Base-by-base conservation (phyloP, 2,113 vertebrate species). In the Meriones unguiculatus region DNA sequence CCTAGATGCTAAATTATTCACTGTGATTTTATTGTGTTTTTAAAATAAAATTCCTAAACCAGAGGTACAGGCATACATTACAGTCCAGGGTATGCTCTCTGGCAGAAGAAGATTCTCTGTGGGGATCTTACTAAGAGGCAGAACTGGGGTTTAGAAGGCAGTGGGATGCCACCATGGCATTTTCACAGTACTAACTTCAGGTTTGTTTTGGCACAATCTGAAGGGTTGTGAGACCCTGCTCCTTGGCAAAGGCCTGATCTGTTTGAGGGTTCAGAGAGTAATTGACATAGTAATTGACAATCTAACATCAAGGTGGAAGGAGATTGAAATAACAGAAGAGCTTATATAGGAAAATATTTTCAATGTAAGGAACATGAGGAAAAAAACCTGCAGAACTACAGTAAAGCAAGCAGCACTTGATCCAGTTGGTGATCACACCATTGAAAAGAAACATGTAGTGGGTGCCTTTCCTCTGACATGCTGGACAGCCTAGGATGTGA, bases 391-490 rank as follows among this genome's bases (percentile, higher is more conserved):
- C 50, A 13, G 5, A 69, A 41, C n/a, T 82, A 15, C 0, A 94
- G 77, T 89, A 65, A 77, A 95, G 65, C 70, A 77, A 88, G 64
- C 14, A 28, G 57, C 24, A 70, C 5, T 89, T 62, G 80, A 54
- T 3, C 13, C 73, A 89, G 0, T 18, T 38, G 24, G 59, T 3
- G 7, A 52, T 13, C 11, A 32, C 24, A 38, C 7, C 76, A 41
- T 59, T 75, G 50, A 32, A 88, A 41, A 67, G 54, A 41, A 46
- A 59, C 38, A 32, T 0, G 12, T 0, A 54, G 25, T 52, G 57
- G 72, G 50, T 32, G 67, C 8, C 1, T 2, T 62, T 32, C 20
- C 46, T 38, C n/a, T 35, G 2, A 65, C 17, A 24, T 15, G n/a
- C 46, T 6, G 24, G 73, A 77, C 22, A 35, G 4, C 12, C 9